Percentiles rank a stretch among this genome's conserved stretches.
Evolutionary conservation across 1,140 invertebrate species (phyloP).

Genomic region (Sinella curviseta): DNA sequence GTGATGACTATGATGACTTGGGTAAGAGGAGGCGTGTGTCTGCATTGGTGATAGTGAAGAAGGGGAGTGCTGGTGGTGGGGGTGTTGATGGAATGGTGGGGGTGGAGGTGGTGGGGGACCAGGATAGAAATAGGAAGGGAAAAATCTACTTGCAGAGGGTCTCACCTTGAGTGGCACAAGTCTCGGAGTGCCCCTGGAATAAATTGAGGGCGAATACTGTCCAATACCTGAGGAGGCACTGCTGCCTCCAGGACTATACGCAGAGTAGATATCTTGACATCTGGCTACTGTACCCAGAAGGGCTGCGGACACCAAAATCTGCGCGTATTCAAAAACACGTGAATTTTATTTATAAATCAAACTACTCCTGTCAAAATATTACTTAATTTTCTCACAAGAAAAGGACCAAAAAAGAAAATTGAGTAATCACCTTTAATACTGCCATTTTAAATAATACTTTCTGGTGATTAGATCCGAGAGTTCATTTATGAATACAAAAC

Average conservation of each 20-base stretch:
- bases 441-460: conserved; percentile 13
- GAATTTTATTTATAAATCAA: neutral
- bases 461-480: neutral
- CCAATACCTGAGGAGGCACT: conserved; percentile 3
- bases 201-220: neutral
- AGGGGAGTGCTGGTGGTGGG: neutral
- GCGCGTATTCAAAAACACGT: neutral
- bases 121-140: conserved; percentile 2
- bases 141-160: neutral
- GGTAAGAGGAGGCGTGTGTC: neutral
- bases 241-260: conserved; percentile 18
- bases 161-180: conserved; percentile 31
- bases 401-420: neutral
- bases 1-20: neutral
- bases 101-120: neutral
- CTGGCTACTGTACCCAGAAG: neutral
- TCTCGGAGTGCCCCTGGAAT: conserved; percentile 26
- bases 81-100: neutral
- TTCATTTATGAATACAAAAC: neutral
- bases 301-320: neutral
- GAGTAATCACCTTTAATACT: conserved; percentile 19
- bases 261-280: conserved; percentile 12
- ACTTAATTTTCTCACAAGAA: neutral
- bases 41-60: neutral
- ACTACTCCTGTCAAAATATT: neutral